A percentile compares a stretch with the other conserved stretches of the same genome.
phyloP scores from a whole-genome alignment of 1,140 invertebrate genomes.

The Drosophila cardini region DNA sequence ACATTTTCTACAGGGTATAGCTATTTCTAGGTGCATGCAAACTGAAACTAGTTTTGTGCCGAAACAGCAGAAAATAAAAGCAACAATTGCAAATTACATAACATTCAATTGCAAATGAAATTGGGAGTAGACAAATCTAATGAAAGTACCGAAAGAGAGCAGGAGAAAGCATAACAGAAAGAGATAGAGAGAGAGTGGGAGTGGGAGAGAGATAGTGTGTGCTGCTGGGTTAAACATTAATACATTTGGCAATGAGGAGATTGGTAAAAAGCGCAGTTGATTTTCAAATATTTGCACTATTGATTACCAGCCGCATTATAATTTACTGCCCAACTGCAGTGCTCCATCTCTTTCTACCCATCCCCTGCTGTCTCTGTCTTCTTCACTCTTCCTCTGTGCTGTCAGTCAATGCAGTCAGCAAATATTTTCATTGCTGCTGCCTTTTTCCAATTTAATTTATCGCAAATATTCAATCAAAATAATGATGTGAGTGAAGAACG shows the following conservation, averaged over 20 bases:
- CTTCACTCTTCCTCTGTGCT: background rate
- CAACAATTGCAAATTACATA: constrained; percentile 44
- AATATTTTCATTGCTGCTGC: constrained; percentile 51
- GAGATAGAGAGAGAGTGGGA: background rate
- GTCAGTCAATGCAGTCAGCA: constrained; percentile 39
- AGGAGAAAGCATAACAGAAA: background rate
- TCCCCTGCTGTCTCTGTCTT: background rate
- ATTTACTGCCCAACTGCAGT: constrained; percentile 35
- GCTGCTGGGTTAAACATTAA: background rate
- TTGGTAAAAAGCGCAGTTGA: constrained; percentile 58
- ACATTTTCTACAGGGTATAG: background rate
- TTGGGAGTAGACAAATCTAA: background rate
- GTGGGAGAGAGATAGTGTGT: constrained; percentile 23
- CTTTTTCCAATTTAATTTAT: constrained; percentile 82
- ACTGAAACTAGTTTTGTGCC: constrained; percentile 22
- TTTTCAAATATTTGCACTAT: constrained; percentile 77
- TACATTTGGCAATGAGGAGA: constrained; percentile 15
- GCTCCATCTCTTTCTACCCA: background rate
- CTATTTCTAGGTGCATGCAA: constrained; percentile 2
- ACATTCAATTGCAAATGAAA: constrained; percentile 22
- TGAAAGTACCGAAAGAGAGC: background rate
- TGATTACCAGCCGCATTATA: constrained; percentile 74
- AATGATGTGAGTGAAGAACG: constrained; percentile 68
- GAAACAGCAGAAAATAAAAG: constrained; percentile 36
- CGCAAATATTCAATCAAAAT: constrained; percentile 83